Evolutionary conservation across 2,888 invertebrate genomes (phyloP), one percentile per base, ranked within the genome.

Genomic region (Pandemis corylana): DNA sequence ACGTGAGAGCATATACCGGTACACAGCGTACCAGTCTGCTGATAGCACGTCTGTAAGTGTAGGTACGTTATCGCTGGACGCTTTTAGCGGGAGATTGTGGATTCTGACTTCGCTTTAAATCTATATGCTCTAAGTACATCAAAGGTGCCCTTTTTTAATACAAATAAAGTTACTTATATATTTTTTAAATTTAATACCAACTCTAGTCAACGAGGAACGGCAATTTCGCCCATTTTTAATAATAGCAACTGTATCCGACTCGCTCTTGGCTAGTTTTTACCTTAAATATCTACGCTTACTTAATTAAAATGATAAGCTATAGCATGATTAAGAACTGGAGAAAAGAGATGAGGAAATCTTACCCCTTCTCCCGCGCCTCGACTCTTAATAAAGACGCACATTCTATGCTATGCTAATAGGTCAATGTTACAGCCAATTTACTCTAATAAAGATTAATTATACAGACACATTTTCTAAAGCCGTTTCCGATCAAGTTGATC

Each of bases 51-150:
- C 85, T 84, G 86, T 86, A 83, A 84, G 83, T 84, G 83, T n/a
- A n/a, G n/a, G n/a, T 80, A 81, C 83, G 84, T 90, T 92, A 93
- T 93, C 93, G 90, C 79, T 80, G 79, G 84, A 89, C 86, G 93
- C 93, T 92, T 91, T 93, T 93, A 93, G 87, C 89, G 84, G 82
- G 83, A 83, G 90, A 90, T 91, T 88, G 86, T 87, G 81, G 82
- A 82, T 84, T 85, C 83, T 81, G 53, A 83, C 86, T 85, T 66
- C 67, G 62, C 66, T 74, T 74, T 69, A 62, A 74, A 66, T 74
- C 65, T 66, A 65, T 65, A 49, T 69, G 49, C 44, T 68, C 67
- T 65, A 44, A 46, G 68, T 68, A 20, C 44, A 10, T 64, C 5
- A 6, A 51, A 56, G 7, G 20, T 7, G 7, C 7, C 15, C 20